Percentiles rank a stretch among this genome's conserved stretches.
Conservation (phyloP, 1,140 invertebrate species). For the Druon quercuslanigerum region DNA sequence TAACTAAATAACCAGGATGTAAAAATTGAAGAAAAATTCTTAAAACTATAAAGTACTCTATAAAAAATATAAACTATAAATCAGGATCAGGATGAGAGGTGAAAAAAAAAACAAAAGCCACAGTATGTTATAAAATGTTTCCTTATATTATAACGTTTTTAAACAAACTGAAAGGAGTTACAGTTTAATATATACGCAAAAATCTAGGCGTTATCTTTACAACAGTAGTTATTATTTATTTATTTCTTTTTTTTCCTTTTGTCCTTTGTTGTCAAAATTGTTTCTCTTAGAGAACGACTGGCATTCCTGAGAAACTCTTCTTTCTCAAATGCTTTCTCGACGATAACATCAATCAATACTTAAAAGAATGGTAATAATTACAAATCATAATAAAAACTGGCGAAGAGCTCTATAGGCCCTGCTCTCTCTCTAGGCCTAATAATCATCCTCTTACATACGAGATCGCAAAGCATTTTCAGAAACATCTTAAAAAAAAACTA, state of each 20-base stretch:
- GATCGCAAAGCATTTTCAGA: constrained; percentile 71
- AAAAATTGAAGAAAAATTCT: no score
- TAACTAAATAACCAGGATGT: no score
- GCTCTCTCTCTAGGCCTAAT: constrained; percentile 63
- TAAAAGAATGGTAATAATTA: constrained; percentile 47
- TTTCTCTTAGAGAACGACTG: constrained; percentile 55
- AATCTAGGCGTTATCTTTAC: constrained; percentile 73
- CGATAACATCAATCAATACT: constrained; percentile 39
- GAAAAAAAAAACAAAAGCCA: background rate
- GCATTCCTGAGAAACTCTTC: constrained; percentile 58
- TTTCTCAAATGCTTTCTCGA: constrained; percentile 47
- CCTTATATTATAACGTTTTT: constrained; percentile 73
- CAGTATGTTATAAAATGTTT: constrained; percentile 72
- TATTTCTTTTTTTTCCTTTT: constrained; percentile 44
- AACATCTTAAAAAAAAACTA: constrained; percentile 60
- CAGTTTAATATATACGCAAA: constrained; percentile 73
- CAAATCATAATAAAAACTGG: constrained; percentile 48
- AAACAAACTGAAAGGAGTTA: constrained; percentile 72
- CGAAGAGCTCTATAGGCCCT: background rate
- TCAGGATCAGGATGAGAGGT: background rate
- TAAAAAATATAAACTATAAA: no score
- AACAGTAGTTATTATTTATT: constrained; percentile 65
- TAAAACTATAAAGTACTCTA: no score
- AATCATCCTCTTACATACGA: constrained; percentile 53
- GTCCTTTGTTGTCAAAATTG: constrained; percentile 27